Evolutionary conservation across 2,888 invertebrate genomes (phyloP).

Genomic region (Cryptocheilus praepositus): DNA sequence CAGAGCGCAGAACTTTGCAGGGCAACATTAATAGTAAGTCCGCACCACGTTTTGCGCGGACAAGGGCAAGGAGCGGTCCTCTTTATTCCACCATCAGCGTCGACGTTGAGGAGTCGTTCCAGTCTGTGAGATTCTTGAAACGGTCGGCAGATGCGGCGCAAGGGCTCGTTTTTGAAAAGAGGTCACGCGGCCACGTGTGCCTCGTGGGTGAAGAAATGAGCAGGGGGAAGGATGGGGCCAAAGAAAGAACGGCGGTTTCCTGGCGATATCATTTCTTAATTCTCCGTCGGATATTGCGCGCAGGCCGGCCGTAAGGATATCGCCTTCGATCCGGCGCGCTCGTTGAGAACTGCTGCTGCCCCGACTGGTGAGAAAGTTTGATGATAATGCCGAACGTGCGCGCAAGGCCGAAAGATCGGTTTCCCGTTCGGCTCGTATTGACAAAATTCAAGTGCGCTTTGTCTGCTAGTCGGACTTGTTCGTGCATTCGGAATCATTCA

Average conservation of each 20-base stretch:
- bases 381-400: slow-evolving; percentile 1
- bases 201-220: slow-evolving; percentile 10
- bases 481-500: too few relatives aligned
- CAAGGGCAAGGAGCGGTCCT: slow-evolving; percentile 40
- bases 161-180: slow-evolving; percentile 20
- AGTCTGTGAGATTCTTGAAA: too few relatives aligned
- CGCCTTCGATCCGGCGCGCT: neutral
- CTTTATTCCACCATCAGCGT: slow-evolving; percentile 61
- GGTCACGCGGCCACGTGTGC: neutral
- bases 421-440: too few relatives aligned
- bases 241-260: slow-evolving; percentile 17
- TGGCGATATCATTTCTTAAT: slow-evolving; percentile 17
- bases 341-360: slow-evolving; percentile 6
- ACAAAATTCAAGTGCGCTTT: too few relatives aligned
- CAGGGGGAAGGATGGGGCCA: neutral
- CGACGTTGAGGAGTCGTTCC: neutral
- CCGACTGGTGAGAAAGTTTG: neutral
- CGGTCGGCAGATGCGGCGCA: slow-evolving; percentile 11
- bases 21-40: too few relatives aligned
- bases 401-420: too few relatives aligned
- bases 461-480: too few relatives aligned
- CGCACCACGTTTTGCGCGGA: too few relatives aligned
- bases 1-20: too few relatives aligned
- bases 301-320: slow-evolving; percentile 2
- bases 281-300: neutral